Evolutionary conservation across 2,888 invertebrate species (phyloP).

Genomic region (Timandra comae): DNA sequence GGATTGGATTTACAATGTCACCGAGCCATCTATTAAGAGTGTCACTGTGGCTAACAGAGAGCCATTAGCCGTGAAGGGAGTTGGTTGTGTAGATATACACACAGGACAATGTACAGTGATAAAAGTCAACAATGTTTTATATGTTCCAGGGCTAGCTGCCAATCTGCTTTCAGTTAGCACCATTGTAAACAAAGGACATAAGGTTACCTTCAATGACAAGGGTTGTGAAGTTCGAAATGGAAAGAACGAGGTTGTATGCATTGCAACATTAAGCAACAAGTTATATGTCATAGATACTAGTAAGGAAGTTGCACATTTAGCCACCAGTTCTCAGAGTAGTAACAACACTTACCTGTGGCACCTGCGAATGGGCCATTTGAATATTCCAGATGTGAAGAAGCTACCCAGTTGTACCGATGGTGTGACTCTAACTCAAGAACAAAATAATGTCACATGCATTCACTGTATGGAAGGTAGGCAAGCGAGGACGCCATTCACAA

Average conservation of each 20-base stretch:
- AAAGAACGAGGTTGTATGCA: slow-evolving; percentile 6
- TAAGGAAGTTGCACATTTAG: slow-evolving; percentile 6
- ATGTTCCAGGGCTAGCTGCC: slow-evolving; percentile 20
- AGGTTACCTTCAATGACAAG: no score
- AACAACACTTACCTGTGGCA: slow-evolving; percentile 12
- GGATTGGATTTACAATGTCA: no score
- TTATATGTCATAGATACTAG: slow-evolving; percentile 10
- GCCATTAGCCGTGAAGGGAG: slow-evolving; percentile 15
- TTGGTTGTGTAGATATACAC: no score
- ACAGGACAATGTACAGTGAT: slow-evolving; percentile 12
- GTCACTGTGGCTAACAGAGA: slow-evolving; percentile 20
- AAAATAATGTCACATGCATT: slow-evolving; percentile 6
- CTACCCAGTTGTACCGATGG: slow-evolving; percentile 12
- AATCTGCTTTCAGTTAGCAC: slow-evolving; percentile 11
- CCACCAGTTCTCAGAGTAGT: background rate
- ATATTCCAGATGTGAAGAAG: slow-evolving; percentile 13
- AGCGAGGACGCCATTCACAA: slow-evolving; percentile 13
- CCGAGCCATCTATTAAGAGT: slow-evolving; percentile 10
- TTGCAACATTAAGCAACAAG: slow-evolving; percentile 12
- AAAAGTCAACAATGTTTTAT: slow-evolving; percentile 24
- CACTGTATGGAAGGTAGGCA: slow-evolving; percentile 16
- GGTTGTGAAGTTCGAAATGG: slow-evolving; percentile 10
- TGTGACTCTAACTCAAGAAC: slow-evolving; percentile 7
- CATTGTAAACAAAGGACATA: slow-evolving; percentile 15
- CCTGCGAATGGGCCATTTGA: slow-evolving; percentile 12